phyloP scores from a whole-genome alignment of 2,113 vertebrate genomes.

The Murina feae region DNA sequence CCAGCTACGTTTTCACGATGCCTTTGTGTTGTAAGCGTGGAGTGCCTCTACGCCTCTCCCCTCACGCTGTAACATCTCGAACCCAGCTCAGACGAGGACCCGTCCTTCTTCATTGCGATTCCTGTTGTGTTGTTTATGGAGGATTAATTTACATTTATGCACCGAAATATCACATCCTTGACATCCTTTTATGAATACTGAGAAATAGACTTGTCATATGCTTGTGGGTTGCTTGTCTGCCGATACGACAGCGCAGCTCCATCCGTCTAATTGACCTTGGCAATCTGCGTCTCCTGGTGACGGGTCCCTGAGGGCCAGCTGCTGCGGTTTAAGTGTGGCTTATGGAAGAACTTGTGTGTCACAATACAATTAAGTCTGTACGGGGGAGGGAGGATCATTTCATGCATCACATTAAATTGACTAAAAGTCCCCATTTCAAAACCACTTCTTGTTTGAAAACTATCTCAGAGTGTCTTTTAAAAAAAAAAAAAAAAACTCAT shows the following conservation, averaged over 20 bases:
- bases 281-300: constrained; percentile 78
- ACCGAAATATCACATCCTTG: constrained; percentile 62
- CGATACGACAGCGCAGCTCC: constrained; percentile 76
- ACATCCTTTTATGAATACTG: constrained; percentile 72
- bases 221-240: constrained; percentile 74
- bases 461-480: constrained; percentile 53
- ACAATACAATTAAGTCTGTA: constrained; percentile 70
- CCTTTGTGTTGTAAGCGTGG: background rate
- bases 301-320: constrained; percentile 71
- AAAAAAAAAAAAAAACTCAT: constrained; percentile 38
- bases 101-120: constrained; percentile 32
- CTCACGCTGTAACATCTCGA: background rate
- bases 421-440: constrained; percentile 70
- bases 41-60: background rate
- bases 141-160: constrained; percentile 60
- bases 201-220: constrained; percentile 75
- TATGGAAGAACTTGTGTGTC: constrained; percentile 69
- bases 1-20: background rate
- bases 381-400: background rate
- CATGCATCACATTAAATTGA: constrained; percentile 60
- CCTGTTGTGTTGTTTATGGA: constrained; percentile 27
- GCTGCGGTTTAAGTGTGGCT: constrained; percentile 68
- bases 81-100: background rate
- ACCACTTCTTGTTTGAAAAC: constrained; percentile 56
- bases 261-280: constrained; percentile 85